These are phyloP conservation scores for Parotocinclus haroldoi DNA, from an alignment of 2,797 vertebrate genomes.

Conservation along the genomic window DNA sequence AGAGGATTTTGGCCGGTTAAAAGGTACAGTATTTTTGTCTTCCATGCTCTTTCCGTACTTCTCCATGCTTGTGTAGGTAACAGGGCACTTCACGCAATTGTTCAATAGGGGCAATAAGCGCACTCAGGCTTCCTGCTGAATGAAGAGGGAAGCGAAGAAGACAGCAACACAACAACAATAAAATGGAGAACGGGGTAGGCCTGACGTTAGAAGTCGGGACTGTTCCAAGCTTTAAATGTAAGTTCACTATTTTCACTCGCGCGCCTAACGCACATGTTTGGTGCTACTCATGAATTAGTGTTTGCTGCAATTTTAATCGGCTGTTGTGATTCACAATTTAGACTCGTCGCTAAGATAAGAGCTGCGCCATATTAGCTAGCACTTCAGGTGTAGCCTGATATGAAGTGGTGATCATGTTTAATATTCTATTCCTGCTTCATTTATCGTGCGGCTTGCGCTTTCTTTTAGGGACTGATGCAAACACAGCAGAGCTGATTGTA, in stretches of 20 bases:
- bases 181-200: constrained; percentile 37
- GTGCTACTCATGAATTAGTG: too few species aligned
- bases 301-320: background rate
- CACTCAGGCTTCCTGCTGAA: too few species aligned
- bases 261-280: too few species aligned
- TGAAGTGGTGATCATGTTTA: too few species aligned
- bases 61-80: too few species aligned
- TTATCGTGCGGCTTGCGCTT: constrained; percentile 3
- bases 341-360: background rate
- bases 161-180: constrained; percentile 26
- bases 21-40: too few species aligned
- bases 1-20: too few species aligned
- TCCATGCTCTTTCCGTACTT: too few species aligned
- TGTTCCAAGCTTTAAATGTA: constrained; percentile 27
- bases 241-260: background rate
- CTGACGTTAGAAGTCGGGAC: constrained; percentile 28
- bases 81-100: too few species aligned
- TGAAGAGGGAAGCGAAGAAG: constrained; percentile 27
- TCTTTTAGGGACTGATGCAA: constrained; percentile 42
- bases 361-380: constrained; percentile 7
- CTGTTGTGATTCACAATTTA: background rate
- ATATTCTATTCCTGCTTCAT: background rate
- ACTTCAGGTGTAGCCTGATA: background rate
- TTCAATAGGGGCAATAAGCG: constrained; percentile 17
- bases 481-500: constrained; percentile 45